Evolutionary conservation across 2,113 vertebrate species (phyloP), one percentile per base, ranked within the genome.

Genomic region (Trogon surrucura): DNA sequence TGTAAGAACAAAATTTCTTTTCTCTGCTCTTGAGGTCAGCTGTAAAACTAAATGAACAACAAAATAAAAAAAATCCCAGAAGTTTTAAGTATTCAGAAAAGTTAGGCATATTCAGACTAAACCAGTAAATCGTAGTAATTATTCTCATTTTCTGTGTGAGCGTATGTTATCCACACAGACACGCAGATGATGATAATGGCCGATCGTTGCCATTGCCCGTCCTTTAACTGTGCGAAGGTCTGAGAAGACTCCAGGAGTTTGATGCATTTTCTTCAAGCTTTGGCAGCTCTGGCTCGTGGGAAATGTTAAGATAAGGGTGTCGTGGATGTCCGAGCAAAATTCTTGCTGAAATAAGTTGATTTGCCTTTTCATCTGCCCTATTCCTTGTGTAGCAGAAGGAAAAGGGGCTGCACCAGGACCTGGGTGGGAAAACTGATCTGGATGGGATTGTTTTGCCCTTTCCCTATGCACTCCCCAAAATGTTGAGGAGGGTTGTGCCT

Each of bases 151-250:
- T 88, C 14, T 27, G 2, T 57, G 34, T 1, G 8, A 44, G 26
- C 8, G 4, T 16, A 13, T 1, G 0, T 53, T 61, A 10, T 51
- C 9, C 8, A 3, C 1, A 1, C 0, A 2, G 65, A 34, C 13
- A 20, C 2, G 0, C 4, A 25, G 60, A 20, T 30, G 20, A 23
- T 54, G 4, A 8, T 5, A 11, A 8, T 7, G 26, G 21, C 19
- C 58, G 19, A 32, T 50, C 36, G 22, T 36, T 41, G 1, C 67
- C 16, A 5, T 11, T 71, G 72, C 69, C 27, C 50, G 32, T 25
- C 32, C 44, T 34, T 57, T 26, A 34, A 29, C 41, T 54, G 2
- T 47, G 67, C 34, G 56, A 25, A 83, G 10, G 16, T 53, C 30
- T 48, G 38, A 53, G 57, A 51, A n/a, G 30, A 7, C 32, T 88